A percentile compares a stretch with the other conserved stretches of the same genome.
phyloP scores from a whole-genome alignment of 2,797 vertebrate species.

The Selene dorsalis region DNA sequence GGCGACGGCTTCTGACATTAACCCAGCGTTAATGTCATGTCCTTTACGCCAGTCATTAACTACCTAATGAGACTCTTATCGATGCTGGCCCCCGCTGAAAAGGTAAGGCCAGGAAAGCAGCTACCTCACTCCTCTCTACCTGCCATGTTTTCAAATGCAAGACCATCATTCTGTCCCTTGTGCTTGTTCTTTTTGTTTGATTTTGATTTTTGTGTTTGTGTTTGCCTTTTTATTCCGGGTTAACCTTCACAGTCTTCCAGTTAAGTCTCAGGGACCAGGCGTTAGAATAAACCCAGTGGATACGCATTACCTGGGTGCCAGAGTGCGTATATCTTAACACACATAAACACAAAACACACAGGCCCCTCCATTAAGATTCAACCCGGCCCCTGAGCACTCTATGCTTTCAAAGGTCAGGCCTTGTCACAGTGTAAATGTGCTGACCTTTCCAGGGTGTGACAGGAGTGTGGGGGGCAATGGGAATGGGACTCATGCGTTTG shows the following conservation, averaged over 20 bases:
- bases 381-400: slow-evolving; percentile 47
- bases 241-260: slow-evolving; percentile 45
- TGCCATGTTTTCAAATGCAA: accelerated
- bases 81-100: slow-evolving; percentile 37
- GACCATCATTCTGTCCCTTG: neutral
- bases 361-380: slow-evolving; percentile 75
- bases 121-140: slow-evolving; percentile 9
- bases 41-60: slow-evolving; percentile 80
- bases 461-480: slow-evolving; percentile 64
- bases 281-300: slow-evolving; percentile 46
- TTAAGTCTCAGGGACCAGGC: slow-evolving; percentile 11
- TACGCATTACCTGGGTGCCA: slow-evolving; percentile 9
- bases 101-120: slow-evolving; percentile 22
- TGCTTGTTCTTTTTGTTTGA: neutral
- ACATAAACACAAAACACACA: slow-evolving; percentile 45
- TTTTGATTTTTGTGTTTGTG: neutral
- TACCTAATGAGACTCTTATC: slow-evolving; percentile 76
- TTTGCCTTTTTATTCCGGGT: slow-evolving; percentile 27
- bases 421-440: slow-evolving; percentile 83
- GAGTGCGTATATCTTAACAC: slow-evolving; percentile 45
- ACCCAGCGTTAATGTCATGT: slow-evolving; percentile 77
- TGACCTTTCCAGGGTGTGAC: slow-evolving; percentile 85
- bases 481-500: slow-evolving; percentile 51
- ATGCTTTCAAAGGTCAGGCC: slow-evolving; percentile 83
- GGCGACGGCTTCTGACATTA: slow-evolving; percentile 78